phyloP scores from a whole-genome alignment of 2,888 invertebrate genomes.

The Antheraea yamamai region DNA sequence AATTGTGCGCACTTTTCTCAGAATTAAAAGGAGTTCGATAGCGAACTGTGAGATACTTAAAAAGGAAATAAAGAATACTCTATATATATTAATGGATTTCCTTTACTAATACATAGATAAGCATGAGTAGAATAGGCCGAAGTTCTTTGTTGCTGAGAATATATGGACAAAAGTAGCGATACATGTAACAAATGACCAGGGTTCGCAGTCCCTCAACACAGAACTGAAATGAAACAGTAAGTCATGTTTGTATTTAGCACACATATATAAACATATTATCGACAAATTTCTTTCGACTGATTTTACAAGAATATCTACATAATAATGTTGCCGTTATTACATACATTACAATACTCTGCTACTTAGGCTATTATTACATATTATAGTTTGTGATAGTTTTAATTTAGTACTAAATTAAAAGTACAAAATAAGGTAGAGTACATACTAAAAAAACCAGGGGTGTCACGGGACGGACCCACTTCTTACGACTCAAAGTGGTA shows the following conservation, averaged over 20 bases:
- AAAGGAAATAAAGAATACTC: constrained; percentile 6
- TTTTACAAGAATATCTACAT: too few species aligned
- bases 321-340: too few species aligned
- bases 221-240: not conserved
- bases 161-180: constrained; percentile 55
- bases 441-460: too few species aligned
- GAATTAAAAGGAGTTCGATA: not conserved
- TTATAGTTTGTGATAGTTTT: too few species aligned
- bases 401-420: too few species aligned
- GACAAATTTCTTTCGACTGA: too few species aligned
- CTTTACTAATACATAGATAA: constrained; percentile 35
- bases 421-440: too few species aligned
- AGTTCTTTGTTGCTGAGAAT: constrained; percentile 55
- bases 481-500: too few species aligned
- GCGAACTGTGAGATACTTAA: not conserved
- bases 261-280: not conserved
- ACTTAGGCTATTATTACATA: too few species aligned
- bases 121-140: constrained; percentile 43
- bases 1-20: not conserved
- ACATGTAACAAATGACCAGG: constrained; percentile 58
- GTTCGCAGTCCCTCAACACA: constrained; percentile 30
- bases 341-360: too few species aligned
- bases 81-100: constrained; percentile 22
- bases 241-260: not conserved
- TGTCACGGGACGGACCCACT: too few species aligned